Base-by-base conservation (phyloP, 2,797 vertebrate genomes). In the Alosa sapidissima region DNA sequence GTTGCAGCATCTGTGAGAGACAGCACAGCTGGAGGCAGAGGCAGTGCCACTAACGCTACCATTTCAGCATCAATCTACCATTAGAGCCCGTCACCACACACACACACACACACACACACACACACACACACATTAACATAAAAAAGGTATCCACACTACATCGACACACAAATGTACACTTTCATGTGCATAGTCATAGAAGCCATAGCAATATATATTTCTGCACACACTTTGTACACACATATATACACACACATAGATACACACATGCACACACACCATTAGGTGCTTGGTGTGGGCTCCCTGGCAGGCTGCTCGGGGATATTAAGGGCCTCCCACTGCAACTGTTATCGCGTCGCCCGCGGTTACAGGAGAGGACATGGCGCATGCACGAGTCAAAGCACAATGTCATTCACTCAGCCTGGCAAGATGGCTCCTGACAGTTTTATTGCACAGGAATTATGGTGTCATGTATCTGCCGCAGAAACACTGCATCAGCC, bases 11-110 rank as follows among this genome's bases (percentile, higher is more conserved):
- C 36, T 75, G 33, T 75, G 68, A 75, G 68, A 75, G 68, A 16
- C 68, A 75, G 36, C 68, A 75, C 68, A 75, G 65, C 65, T 72
- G 65, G 65, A 72, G 28, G 11, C 65, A 72, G 21, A 72, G 11
- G 28, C 33, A 72, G 68, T 68, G 62, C 11, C 36, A 7, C 36
- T 75, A 75, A 45, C 68, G 4, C 28, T 45, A 41, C 45, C 36
- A 75, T 75, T 75, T 75, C 41, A 75, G 36, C 68, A 75, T 41
- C 68, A 75, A 45, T 75, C 36, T 75, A 21, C 68, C 36, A 75
- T 75, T 75, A 75, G 36, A 75, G 36, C 68, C 68, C 14, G 36
- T 75, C 68, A 45, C 36, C 16, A 28, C 6, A 5, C 41, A 45
- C 21, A 45, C 36, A 1, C 24, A 10, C 68, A 75, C 36, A 75